Conservation (phyloP, 2,797 vertebrate genomes). For the Cottoperca gobio region DNA sequence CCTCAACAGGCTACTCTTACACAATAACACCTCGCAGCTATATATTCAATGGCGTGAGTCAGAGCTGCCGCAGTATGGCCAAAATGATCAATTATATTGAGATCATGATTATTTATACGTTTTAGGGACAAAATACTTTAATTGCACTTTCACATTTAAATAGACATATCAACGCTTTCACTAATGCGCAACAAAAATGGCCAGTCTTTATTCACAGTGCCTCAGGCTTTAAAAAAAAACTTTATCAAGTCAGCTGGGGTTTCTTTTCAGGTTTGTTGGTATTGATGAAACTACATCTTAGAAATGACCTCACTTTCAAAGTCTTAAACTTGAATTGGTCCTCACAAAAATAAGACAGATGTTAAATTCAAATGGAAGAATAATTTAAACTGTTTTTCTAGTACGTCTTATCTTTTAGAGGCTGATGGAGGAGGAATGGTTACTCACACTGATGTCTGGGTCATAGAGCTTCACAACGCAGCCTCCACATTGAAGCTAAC, state of each 20-base stretch:
- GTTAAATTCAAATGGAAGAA: too few relatives aligned
- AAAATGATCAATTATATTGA: too few relatives aligned
- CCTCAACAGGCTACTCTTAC: neutral
- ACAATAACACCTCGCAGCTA: neutral
- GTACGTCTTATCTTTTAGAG: neutral
- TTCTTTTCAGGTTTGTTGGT: neutral
- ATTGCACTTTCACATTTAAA: too few relatives aligned
- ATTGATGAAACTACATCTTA: neutral
- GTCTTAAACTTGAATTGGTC: neutral
- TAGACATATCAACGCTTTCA: too few relatives aligned
- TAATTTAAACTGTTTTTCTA: too few relatives aligned
- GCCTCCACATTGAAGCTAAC: neutral
- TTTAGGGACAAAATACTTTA: too few relatives aligned
- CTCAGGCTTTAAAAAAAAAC: neutral
- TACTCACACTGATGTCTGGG: slow-evolving; percentile 25
- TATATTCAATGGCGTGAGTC: neutral
- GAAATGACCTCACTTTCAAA: neutral
- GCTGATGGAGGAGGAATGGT: neutral
- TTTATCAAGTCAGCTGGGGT: neutral
- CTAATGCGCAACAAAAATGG: too few relatives aligned
- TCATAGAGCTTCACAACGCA: slow-evolving; percentile 19
- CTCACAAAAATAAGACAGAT: neutral
- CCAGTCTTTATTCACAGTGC: neutral
- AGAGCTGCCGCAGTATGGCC: too few relatives aligned
- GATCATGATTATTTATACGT: too few relatives aligned